Base-by-base conservation (phyloP, 1,140 invertebrate species). In the Drosophila athabasca region DNA sequence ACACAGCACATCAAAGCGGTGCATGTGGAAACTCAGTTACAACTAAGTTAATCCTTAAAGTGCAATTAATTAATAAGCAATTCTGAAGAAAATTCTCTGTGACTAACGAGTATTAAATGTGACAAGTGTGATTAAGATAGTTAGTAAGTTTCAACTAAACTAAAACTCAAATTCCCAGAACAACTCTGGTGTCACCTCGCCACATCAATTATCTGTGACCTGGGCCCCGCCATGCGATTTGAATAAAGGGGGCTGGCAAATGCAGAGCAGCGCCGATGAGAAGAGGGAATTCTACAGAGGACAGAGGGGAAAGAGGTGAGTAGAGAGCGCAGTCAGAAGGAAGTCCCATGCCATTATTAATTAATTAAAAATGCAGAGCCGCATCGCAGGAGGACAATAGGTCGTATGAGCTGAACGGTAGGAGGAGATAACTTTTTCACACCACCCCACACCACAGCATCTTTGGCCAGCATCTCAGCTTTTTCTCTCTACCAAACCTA, bases 171-270 rank as follows among this genome's bases (percentile, higher is more conserved):
- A 70, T 76, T 71, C 29, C 15, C 76, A 90, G 83, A 79, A 87
- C 73, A 81, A 79, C 74, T 87, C 87, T 55, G 88, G 88, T 52
- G 75, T 90, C 39, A 83, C 88, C 5, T 90, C 90, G 52, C 90
- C 90, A 9, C 90, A 90, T 78, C 90, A 91, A 71, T 67, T 91
- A 43, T 91, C 90, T 46, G 90, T 91, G 60, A 91, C 90, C 54
- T 91, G 90, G 90, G 90, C 90, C 46, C 84, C 88, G 52, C 84
- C 84, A 66, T 90, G 83, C 70, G 85, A 90, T 48, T 74, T 73
- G 70, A 72, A 73, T 82, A 89, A 65, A 61, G 68, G 65, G 52
- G 75, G 70, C 71, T 84, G 79, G 79, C 84, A 83, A 62, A 88
- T 88, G 76, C 83, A 88, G 84, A 79, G 68, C 58, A 81, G 76